A percentile compares a stretch with the other conserved stretches of the same genome.
phyloP scores from a whole-genome alignment of 2,797 vertebrate genomes.

The Tachyglossus aculeatus region DNA sequence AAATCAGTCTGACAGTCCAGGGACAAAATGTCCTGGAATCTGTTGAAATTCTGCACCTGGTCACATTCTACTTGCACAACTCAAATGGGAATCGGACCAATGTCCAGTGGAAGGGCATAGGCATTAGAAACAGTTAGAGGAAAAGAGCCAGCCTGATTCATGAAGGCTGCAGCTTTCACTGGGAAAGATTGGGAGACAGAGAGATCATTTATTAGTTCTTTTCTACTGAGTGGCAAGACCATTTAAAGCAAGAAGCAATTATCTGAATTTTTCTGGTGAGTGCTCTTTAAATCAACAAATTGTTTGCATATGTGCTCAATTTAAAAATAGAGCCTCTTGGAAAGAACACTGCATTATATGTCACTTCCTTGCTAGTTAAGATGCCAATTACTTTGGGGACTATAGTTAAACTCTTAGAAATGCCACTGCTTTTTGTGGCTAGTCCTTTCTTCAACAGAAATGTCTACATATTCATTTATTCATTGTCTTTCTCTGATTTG shows the following conservation, averaged over 20 bases:
- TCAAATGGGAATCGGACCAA: too few relatives aligned
- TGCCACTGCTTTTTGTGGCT: too few relatives aligned
- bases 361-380: neutral
- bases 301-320: neutral
- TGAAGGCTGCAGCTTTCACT: neutral
- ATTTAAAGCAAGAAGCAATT: constrained; percentile 19
- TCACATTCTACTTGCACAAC: too few relatives aligned
- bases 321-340: neutral
- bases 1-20: too few relatives aligned
- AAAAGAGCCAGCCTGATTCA: constrained; percentile 13
- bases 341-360: accelerated
- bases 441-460: too few relatives aligned
- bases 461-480: too few relatives aligned
- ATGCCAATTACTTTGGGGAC: accelerated
- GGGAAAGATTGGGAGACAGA: neutral
- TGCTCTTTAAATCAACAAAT: constrained; percentile 16
- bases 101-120: neutral
- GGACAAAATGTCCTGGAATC: too few relatives aligned
- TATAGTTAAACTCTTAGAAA: neutral
- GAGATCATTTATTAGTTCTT: neutral
- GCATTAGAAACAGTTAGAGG: neutral
- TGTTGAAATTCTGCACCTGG: too few relatives aligned
- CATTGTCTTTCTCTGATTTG: too few relatives aligned
- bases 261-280: constrained; percentile 16
- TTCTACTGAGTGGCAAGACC: neutral